A percentile compares a stretch with the other conserved stretches of the same genome.
Evolutionary conservation across 2,113 vertebrate genomes (phyloP).

Genomic region (Amphilophus citrinellus): DNA sequence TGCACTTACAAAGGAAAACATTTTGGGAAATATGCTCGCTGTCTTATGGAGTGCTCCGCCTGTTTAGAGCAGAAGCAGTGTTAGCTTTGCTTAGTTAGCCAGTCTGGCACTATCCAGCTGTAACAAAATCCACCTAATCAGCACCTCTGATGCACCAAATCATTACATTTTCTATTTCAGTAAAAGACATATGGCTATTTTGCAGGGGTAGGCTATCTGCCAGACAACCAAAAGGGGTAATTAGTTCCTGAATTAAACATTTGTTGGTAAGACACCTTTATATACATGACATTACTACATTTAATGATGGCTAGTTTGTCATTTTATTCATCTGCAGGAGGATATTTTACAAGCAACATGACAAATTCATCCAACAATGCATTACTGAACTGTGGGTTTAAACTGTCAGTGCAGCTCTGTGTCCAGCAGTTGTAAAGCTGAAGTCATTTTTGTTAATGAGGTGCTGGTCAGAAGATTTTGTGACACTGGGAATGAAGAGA

Average conservation of each 20-base stretch:
- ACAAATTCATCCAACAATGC: not conserved
- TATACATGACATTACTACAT: not conserved
- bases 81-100: not conserved
- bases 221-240: not conserved
- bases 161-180: not conserved
- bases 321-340: not conserved
- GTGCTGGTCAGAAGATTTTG: not conserved
- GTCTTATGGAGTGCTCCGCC: not conserved
- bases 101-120: not conserved
- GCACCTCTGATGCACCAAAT: not conserved
- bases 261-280: not conserved
- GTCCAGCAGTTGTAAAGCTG: not conserved
- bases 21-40: not conserved
- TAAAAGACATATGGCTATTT: not conserved
- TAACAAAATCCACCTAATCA: not conserved
- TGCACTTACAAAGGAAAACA: constrained; percentile 8
- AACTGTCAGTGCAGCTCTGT: not conserved
- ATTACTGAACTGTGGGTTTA: not conserved
- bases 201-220: not conserved
- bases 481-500: not conserved
- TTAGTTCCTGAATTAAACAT: not conserved
- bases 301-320: not conserved
- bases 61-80: not conserved
- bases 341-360: not conserved
- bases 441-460: not conserved